Evolutionary conservation across 1,140 invertebrate species (phyloP), one percentile per base, ranked within the genome.

Genomic region (Atopsyche davidsoni): DNA sequence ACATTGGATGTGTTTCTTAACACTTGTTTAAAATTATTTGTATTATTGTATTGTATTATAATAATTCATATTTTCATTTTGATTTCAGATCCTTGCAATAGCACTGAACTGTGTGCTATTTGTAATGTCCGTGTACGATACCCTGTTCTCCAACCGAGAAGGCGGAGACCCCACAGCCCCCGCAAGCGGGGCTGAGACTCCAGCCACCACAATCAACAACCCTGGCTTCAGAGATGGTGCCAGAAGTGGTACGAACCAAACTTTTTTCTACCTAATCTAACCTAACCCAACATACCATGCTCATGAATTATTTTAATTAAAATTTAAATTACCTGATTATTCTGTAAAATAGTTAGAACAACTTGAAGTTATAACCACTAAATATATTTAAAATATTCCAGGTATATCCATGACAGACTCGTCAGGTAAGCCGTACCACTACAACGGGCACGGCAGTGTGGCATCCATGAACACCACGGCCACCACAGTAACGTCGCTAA

Each of bases 401-500:
- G 78, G 81, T 50, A 80, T 89, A 57, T 87, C 87, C 34, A 83
- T 90, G 77, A 89, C 86, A 2, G 85, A 87, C 61, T 82, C 86
- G 10, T 87, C 85, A 19, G 86, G 86, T 1, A 87, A 86, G 62
- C 86, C 87, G 0, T 88, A 89, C 64, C 76, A 76, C n/a, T 75
- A 75, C 23, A 79, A 81, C 38, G 79, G 82, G 1, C 87, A 87
- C 60, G 86, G 86, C 18, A 87, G 83, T 55, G 82, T 87, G 60
- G 81, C 79, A 3, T 86, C 85, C 1, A 83, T 87, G 74, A 80
- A 78, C 53, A 85, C 83, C 3, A 80, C 81, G 1, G 79, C 84
- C 4, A 88, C 86, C 22, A 83, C 75, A 51, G 75, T 80, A 23
- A 85, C 75, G 6, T 74, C 52, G 0, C 42, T 66, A 9, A 73